A percentile compares a stretch with the other conserved stretches of the same genome.
phyloP scores from a whole-genome alignment of 2,113 vertebrate genomes.

The Chascanopsetta lugubris region DNA sequence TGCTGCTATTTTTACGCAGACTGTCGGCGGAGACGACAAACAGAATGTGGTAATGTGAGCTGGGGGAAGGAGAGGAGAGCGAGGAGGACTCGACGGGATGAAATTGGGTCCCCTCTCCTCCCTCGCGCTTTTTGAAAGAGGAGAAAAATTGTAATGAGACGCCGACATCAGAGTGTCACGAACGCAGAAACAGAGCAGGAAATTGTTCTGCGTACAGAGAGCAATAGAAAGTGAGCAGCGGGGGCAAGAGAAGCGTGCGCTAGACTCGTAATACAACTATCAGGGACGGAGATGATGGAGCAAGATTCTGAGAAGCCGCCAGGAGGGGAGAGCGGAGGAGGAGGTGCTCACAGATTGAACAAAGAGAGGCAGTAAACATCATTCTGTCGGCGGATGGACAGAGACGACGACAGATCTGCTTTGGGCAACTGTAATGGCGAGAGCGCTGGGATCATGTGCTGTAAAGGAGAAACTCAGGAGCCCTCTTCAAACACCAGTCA shows the following conservation, averaged over 20 bases:
- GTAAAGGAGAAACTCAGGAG: constrained; percentile 7
- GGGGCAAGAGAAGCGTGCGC: not conserved
- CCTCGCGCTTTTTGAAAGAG: constrained; percentile 25
- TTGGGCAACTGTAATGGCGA: constrained; percentile 18
- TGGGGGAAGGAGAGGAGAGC: not conserved
- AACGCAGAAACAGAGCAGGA: constrained; percentile 8
- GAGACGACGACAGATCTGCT: constrained; percentile 16
- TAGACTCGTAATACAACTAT: constrained; percentile 39
- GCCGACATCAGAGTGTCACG: constrained; percentile 26
- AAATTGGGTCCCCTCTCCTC: constrained; percentile 48
- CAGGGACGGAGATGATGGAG: constrained; percentile 16
- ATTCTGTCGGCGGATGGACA: constrained; percentile 30
- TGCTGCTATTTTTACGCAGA: constrained; percentile 28
- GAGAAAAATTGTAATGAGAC: constrained; percentile 39
- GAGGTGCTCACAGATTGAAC: constrained; percentile 13
- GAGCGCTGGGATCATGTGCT: constrained; percentile 4
- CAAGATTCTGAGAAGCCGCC: constrained; percentile 15
- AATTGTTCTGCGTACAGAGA: not conserved
- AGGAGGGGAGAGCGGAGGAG: constrained; percentile 12
- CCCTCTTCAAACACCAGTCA: constrained; percentile 8
- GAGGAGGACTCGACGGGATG: constrained; percentile 20
- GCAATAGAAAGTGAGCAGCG: constrained; percentile 1
- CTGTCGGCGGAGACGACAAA: constrained; percentile 33
- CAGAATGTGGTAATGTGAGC: constrained; percentile 39
- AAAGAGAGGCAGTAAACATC: constrained; percentile 15